Evolutionary conservation across 2,888 invertebrate species (phyloP).

Genomic region (Sericinus montela): DNA sequence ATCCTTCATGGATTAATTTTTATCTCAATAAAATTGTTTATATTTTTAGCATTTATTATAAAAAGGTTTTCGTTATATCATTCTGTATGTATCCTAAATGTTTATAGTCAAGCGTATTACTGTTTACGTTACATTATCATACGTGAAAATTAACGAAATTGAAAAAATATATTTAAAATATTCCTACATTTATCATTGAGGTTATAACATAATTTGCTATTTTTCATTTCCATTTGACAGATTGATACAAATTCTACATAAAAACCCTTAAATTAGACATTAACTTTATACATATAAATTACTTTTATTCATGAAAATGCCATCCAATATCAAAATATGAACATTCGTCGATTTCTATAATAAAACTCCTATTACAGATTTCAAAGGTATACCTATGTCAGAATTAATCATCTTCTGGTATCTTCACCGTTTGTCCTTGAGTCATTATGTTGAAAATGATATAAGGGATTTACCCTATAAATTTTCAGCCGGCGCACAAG

Average conservation of each 20-base stretch:
- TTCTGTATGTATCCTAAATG: conserved; percentile 3
- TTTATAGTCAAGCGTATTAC: conserved; percentile 6
- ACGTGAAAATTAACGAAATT: conserved; percentile 5
- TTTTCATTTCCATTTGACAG: background rate
- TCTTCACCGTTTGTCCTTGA: no score
- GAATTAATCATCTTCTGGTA: no score
- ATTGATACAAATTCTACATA: conserved; percentile 1
- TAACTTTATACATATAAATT: conserved; percentile 22
- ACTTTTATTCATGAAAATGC: conserved; percentile 28
- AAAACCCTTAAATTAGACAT: conserved; percentile 17
- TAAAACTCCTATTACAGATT: conserved; percentile 8
- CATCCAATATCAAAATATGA: conserved; percentile 48
- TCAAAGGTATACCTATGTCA: conserved; percentile 1
- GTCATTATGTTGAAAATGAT: no score
- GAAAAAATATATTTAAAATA: conserved; percentile 9
- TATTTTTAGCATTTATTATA: background rate
- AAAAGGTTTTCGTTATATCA: background rate
- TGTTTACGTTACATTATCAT: conserved; percentile 1
- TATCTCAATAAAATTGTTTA: conserved; percentile 1
- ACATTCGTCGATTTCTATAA: conserved; percentile 29
- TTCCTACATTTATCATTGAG: conserved; percentile 7
- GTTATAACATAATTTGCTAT: background rate
- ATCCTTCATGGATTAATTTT: background rate
- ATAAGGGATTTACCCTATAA: no score
- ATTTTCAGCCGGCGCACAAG: no score